Conservation (phyloP, 2,113 vertebrate genomes). For the Labeo rohita region DNA sequence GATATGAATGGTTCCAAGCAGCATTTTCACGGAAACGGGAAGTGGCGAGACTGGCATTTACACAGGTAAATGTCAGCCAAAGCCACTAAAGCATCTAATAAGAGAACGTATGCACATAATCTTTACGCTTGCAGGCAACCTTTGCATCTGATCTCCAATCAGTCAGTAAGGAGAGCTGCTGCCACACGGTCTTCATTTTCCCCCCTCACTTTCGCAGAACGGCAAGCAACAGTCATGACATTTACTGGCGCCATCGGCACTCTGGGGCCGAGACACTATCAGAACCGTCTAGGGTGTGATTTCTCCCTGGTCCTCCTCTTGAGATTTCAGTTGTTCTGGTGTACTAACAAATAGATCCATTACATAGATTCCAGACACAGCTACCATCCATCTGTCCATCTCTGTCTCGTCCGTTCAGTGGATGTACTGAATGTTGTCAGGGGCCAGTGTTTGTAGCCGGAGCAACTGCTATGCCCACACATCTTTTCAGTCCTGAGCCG, state of each 20-base stretch:
- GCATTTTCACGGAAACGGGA: conserved; percentile 48
- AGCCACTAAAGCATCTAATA: conserved; percentile 50
- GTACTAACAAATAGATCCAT: conserved; percentile 29
- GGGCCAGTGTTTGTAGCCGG: conserved; percentile 38
- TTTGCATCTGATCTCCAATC: conserved; percentile 57
- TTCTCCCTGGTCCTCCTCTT: conserved; percentile 2
- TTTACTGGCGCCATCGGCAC: conserved; percentile 43
- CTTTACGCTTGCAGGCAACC: conserved; percentile 45
- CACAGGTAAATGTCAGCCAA: conserved; percentile 59
- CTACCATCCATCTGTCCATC: conserved; percentile 46
- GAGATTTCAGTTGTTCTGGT: neutral
- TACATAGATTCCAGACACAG: conserved; percentile 18
- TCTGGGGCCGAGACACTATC: conserved; percentile 20
- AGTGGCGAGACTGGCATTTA: conserved; percentile 52
- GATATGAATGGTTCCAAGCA: conserved; percentile 22
- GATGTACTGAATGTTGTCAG: conserved; percentile 37
- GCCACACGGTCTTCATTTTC: conserved; percentile 26
- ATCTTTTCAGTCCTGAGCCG: conserved; percentile 39
- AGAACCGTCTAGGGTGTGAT: neutral
- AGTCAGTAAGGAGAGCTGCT: conserved; percentile 23
- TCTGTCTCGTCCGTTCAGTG: conserved; percentile 34
- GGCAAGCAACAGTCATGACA: conserved; percentile 36
- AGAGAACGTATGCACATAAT: conserved; percentile 48
- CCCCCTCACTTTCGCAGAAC: conserved; percentile 14
- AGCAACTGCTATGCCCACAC: conserved; percentile 46